A percentile compares a stretch with the other conserved stretches of the same genome.
Conservation (phyloP, 2,797 vertebrate species). For the Sternotherus odoratus region DNA sequence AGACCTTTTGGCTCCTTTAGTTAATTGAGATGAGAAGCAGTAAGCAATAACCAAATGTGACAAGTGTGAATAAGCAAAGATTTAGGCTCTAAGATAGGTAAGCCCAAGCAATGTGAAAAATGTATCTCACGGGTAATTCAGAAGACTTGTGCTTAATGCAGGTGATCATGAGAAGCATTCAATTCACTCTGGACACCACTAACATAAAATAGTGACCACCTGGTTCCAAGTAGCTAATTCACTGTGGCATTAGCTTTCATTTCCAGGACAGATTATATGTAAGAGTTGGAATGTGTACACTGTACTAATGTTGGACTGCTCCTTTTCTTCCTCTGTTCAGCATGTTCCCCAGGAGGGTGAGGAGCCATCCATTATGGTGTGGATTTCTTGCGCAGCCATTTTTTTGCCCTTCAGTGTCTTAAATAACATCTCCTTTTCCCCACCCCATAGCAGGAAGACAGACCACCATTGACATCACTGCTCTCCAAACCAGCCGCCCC, state of each 20-base stretch:
- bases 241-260: background rate
- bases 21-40: background rate
- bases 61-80: background rate
- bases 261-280: background rate
- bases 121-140: background rate
- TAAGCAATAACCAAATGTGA: background rate
- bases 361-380: background rate
- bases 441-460: conserved; percentile 81
- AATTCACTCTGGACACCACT: background rate
- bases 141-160: background rate
- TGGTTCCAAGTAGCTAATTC: background rate
- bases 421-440: background rate
- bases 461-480: conserved; percentile 88
- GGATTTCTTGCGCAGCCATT: background rate
- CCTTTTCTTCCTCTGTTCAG: background rate
- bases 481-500: conserved; percentile 90
- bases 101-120: background rate
- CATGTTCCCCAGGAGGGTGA: background rate
- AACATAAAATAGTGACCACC: background rate
- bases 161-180: background rate
- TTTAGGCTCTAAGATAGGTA: background rate
- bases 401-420: background rate
- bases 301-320: background rate
- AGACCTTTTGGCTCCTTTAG: background rate
- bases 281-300: background rate